Evolutionary conservation across 1,140 invertebrate species (phyloP), one percentile per base, ranked within the genome.

Genomic region (Nautilus pompilius): DNA sequence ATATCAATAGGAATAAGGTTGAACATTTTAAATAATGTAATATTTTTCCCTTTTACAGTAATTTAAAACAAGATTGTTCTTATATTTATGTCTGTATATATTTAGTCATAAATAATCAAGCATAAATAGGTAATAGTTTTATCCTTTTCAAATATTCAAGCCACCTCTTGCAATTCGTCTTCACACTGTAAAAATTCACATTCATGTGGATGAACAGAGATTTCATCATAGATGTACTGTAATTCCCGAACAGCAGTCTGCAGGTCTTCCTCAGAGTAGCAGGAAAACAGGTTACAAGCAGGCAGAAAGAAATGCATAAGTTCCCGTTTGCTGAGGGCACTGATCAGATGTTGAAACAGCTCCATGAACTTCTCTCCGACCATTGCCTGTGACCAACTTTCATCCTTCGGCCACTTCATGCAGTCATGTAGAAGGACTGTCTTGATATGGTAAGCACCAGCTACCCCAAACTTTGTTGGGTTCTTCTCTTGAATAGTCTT

Each of bases 401-500:
- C 29, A 1, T 20, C 15, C 32, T 65, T 62, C 6, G 67, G 59
- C 48, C 48, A 60, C 41, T 59, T 29, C 22, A 20, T 36, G 32
- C 67, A 68, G 15, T 58, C 49, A 60, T 68, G 62, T 10, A 68
- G 60, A 30, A 68, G 34, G 10, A 62, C 48, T 2, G 67, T 68
- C 51, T 54, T 65, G 6, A 65, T 57, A 56, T 68, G 63, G 57
- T 68, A 68, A n/a, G 63, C 58, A 36, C 30, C 59, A 20, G 65
- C 48, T 0, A 60, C 62, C 2, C 33, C 5, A 22, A 68, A 65
- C 22, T 54, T 57, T 58, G 65, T 63, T 8, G 60, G 41, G 51
- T 68, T 62, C 17, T 62, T 51, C 34, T 65, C 64, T 6, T 63
- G 55, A 59, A 68, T 60, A 56, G 62, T 65, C 33, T 49, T 36